Percentiles rank a stretch among this genome's conserved stretches.
Conservation (phyloP, 2,888 invertebrate species). For the Theodoxus fluviatilis region DNA sequence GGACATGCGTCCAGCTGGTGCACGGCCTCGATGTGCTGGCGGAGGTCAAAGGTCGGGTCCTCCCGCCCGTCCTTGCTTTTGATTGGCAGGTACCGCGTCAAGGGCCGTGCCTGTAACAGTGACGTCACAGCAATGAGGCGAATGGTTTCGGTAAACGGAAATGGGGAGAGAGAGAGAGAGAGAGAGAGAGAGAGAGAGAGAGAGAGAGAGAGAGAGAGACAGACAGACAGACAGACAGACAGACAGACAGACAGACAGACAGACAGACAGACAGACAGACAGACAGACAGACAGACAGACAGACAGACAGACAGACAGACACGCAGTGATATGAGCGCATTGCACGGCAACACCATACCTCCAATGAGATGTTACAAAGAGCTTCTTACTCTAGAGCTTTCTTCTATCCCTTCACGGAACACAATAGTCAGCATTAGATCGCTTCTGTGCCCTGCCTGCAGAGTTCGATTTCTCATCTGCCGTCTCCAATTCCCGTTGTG, state of each 20-base stretch:
- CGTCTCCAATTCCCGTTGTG: no score
- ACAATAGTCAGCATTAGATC: no score
- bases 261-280: not conserved
- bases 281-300: not conserved
- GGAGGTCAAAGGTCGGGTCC: conserved; percentile 88
- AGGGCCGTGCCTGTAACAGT: conserved; percentile 80
- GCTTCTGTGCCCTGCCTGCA: no score
- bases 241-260: not conserved
- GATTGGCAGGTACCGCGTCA: conserved; percentile 92
- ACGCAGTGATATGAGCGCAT: not conserved
- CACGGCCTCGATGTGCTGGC: conserved; percentile 90
- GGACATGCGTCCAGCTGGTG: conserved; percentile 88
- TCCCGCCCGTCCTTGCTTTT: conserved; percentile 79
- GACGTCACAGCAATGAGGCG: not conserved
- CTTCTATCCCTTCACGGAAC: no score
- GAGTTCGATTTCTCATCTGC: no score
- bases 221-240: conserved; percentile 13
- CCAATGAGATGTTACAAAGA: no score
- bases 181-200: not conserved
- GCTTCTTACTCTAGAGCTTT: no score
- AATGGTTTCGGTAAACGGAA: not conserved
- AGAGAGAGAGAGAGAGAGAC: conserved; percentile 3
- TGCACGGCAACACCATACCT: no score
- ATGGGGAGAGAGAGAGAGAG: not conserved
- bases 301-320: not conserved